Conservation (phyloP, 53 echinoderm and acorn worm species). For the Holothuria leucospilota region DNA sequence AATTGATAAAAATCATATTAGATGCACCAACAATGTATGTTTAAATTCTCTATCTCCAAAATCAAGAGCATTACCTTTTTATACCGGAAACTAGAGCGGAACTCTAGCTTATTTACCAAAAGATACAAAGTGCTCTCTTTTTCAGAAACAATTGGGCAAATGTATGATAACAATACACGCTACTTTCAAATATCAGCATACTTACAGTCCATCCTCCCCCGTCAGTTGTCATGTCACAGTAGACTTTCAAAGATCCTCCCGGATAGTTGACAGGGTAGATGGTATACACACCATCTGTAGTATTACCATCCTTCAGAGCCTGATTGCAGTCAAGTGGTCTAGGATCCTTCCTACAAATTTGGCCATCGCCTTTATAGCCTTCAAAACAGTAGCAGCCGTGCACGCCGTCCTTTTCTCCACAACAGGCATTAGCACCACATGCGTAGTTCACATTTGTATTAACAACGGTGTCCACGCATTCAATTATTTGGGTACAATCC, state of each 20-base stretch:
- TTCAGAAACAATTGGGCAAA: too few relatives aligned
- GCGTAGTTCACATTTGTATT: background rate
- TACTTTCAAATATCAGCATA: too few relatives aligned
- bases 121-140: too few relatives aligned
- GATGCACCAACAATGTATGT: too few relatives aligned
- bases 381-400: slow-evolving; percentile 12
- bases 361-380: slow-evolving; percentile 9
- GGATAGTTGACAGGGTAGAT: background rate
- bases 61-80: too few relatives aligned
- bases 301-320: background rate
- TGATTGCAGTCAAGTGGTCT: background rate
- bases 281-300: slow-evolving; percentile 12
- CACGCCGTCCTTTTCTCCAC: background rate
- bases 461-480: background rate
- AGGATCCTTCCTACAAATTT: background rate
- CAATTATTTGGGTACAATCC: background rate
- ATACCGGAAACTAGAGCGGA: too few relatives aligned
- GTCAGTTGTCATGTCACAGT: slow-evolving; percentile 18
- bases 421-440: background rate
- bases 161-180: too few relatives aligned
- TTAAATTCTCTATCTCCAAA: too few relatives aligned
- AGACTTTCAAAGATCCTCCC: background rate
- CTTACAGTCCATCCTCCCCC: background rate
- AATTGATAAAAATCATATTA: too few relatives aligned
- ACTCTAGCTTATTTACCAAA: too few relatives aligned